phyloP scores from a whole-genome alignment of 2,113 vertebrate genomes.

The Nansenia antarctica region DNA sequence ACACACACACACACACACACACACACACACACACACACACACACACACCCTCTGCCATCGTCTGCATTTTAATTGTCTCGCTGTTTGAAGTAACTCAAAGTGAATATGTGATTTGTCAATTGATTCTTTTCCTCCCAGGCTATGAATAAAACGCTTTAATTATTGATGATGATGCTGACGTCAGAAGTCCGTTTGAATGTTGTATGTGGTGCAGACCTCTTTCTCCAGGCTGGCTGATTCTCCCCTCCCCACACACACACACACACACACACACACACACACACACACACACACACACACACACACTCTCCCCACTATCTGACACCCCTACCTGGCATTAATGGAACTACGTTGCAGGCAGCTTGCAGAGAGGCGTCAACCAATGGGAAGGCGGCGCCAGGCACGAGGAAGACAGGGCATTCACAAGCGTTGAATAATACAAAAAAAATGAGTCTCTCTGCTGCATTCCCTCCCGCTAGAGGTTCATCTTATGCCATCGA shows the following conservation, averaged over 20 bases:
- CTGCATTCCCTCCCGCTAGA: conserved; percentile 35
- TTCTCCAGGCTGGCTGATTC: conserved; percentile 69
- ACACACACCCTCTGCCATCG: conserved; percentile 20
- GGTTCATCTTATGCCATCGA: conserved; percentile 39
- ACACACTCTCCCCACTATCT: conserved; percentile 36
- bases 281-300: conserved; percentile 22
- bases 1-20: conserved; percentile 12
- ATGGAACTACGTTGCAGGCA: conserved; percentile 62
- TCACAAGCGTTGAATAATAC: conserved; percentile 49
- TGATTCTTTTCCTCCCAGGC: conserved; percentile 77
- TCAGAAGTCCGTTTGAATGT: conserved; percentile 78
- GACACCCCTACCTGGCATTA: conserved; percentile 52
- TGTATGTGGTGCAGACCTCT: conserved; percentile 78
- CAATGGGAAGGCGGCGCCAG: conserved; percentile 46
- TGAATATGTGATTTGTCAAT: conserved; percentile 84
- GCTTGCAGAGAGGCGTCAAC: conserved; percentile 60
- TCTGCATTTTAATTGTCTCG: conserved; percentile 72
- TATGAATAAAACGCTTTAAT: conserved; percentile 84
- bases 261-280: conserved; percentile 12
- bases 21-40: conserved; percentile 35
- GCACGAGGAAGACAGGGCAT: conserved; percentile 43
- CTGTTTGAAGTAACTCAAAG: conserved; percentile 79
- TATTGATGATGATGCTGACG: conserved; percentile 83
- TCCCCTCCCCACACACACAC: not conserved
- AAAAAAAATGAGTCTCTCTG: conserved; percentile 16